These are phyloP conservation scores for Botia almorhae DNA, from an alignment of 2,797 vertebrate genomes.

Conservation along the genomic window DNA sequence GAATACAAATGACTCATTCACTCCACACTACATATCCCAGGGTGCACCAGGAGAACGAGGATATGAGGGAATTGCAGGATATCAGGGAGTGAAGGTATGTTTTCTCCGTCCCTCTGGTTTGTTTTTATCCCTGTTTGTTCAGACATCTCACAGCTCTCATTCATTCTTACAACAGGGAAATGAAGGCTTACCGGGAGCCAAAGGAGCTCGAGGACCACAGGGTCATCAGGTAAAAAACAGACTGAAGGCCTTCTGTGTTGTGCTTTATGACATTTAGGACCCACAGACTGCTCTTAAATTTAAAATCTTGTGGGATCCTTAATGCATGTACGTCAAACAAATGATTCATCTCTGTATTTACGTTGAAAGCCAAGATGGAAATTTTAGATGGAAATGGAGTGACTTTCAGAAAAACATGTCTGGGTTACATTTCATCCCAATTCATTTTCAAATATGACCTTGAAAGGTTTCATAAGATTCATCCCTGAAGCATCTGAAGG, in stretches of 20 bases:
- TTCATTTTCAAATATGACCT: background rate
- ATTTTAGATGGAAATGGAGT: constrained; percentile 54
- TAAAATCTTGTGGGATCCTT: constrained; percentile 55
- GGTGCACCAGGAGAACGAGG: constrained; percentile 74
- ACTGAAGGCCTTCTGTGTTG: constrained; percentile 13
- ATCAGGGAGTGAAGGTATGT: constrained; percentile 83
- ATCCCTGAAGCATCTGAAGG: background rate
- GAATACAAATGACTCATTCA: constrained; percentile 53
- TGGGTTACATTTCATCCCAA: background rate
- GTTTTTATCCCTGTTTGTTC: constrained; percentile 32
- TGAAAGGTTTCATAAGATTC: background rate
- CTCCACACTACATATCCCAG: constrained; percentile 60
- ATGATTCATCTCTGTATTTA: constrained; percentile 61
- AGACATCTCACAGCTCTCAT: constrained; percentile 28
- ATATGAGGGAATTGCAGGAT: constrained; percentile 78
- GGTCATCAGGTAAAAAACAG: constrained; percentile 75
- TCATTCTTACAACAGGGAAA: constrained; percentile 70
- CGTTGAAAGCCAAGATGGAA: background rate
- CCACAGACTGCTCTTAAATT: constrained; percentile 41
- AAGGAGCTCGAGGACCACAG: constrained; percentile 66
- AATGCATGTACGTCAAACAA: constrained; percentile 50
- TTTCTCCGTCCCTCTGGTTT: constrained; percentile 23
- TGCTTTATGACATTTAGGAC: constrained; percentile 44
- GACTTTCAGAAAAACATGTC: constrained; percentile 51
- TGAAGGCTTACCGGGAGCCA: constrained; percentile 68